phyloP scores from a whole-genome alignment of 2,888 invertebrate genomes.

The Pecten maximus region DNA sequence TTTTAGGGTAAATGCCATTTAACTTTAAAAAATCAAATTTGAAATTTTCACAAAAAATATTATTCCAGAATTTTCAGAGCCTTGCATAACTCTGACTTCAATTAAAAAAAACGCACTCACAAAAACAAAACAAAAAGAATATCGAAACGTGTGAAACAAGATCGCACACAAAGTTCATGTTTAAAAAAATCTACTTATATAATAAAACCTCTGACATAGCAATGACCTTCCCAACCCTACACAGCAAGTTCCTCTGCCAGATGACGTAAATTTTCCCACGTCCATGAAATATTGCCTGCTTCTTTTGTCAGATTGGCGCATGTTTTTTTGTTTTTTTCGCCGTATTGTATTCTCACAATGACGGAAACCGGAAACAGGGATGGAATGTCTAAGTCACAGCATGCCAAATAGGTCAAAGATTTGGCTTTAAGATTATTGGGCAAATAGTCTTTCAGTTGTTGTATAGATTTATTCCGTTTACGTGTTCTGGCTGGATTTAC shows the following conservation, averaged over 20 bases:
- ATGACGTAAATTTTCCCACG: neutral
- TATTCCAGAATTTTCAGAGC: too few relatives aligned
- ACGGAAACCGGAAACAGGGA: neutral
- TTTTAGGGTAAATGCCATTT: too few relatives aligned
- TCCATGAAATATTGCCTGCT: neutral
- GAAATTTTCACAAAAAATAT: too few relatives aligned
- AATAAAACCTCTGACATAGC: too few relatives aligned
- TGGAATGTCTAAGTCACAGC: neutral
- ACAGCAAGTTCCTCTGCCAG: neutral
- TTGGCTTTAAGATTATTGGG: neutral
- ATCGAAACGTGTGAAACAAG: too few relatives aligned
- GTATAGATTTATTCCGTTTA: neutral
- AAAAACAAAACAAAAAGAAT: too few relatives aligned
- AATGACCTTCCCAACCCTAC: too few relatives aligned
- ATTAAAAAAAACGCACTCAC: too few relatives aligned
- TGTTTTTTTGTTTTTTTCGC: neutral
- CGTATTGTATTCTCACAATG: neutral
- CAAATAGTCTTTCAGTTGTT: neutral
- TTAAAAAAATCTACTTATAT: too few relatives aligned
- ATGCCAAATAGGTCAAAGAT: neutral
- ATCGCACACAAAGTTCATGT: too few relatives aligned
- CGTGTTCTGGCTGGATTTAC: neutral
- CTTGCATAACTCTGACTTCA: too few relatives aligned
- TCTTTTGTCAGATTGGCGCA: neutral
- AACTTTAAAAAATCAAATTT: too few relatives aligned